Conservation (phyloP, 2,113 vertebrate genomes). For the Psophia crepitans region DNA sequence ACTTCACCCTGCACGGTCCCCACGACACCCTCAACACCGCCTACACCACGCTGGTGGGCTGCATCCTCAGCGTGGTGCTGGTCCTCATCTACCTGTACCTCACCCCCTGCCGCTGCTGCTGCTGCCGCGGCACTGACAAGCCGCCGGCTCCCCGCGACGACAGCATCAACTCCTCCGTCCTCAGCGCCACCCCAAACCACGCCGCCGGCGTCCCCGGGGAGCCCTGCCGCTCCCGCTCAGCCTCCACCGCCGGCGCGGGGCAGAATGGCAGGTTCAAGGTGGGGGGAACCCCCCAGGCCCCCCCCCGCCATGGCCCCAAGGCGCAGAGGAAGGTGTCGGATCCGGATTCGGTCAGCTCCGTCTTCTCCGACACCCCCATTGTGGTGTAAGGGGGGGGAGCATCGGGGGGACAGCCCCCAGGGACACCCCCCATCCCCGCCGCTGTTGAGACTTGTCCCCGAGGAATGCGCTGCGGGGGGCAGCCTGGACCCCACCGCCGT, state of each 20-base stretch:
- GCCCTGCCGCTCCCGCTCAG: slow-evolving; percentile 75
- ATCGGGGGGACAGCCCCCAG: background rate
- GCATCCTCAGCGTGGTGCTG: slow-evolving; percentile 92
- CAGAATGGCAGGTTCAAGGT: slow-evolving; percentile 91
- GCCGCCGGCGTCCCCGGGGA: slow-evolving; percentile 67
- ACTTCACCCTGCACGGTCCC: slow-evolving; percentile 82
- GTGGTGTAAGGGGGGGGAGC: slow-evolving; percentile 80
- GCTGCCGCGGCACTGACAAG: slow-evolving; percentile 82
- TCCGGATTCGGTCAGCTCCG: slow-evolving; percentile 92
- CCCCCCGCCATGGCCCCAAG: slow-evolving; percentile 68
- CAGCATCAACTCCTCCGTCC: slow-evolving; percentile 94
- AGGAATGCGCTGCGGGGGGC: background rate
- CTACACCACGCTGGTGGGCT: slow-evolving; percentile 96
- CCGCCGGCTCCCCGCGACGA: slow-evolving; percentile 82
- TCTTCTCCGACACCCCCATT: slow-evolving; percentile 97
- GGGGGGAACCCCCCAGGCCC: slow-evolving; percentile 72
- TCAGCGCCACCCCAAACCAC: slow-evolving; percentile 90
- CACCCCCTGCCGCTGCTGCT: slow-evolving; percentile 94
- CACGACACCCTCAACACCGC: slow-evolving; percentile 91
- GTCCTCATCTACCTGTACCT: slow-evolving; percentile 96
- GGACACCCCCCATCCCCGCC: background rate
- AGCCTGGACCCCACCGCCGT: fast-evolving
- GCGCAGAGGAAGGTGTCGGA: slow-evolving; percentile 90
- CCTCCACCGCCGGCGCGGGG: slow-evolving; percentile 74
- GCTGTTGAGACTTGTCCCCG: background rate